Conservation (phyloP, 1,140 invertebrate genomes). For the Eubasilissa regina region DNA sequence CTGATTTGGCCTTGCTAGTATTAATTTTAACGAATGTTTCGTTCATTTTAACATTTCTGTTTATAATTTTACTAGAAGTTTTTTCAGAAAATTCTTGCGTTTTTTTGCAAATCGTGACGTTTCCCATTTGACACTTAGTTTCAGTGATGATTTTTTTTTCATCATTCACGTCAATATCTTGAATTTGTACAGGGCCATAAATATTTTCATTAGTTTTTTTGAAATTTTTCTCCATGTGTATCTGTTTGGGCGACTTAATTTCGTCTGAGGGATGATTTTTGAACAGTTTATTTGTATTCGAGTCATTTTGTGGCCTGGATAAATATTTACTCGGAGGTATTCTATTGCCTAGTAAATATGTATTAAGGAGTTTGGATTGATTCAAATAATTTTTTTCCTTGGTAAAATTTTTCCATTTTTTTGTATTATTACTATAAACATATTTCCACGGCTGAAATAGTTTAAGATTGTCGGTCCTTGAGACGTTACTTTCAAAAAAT, state of each 20-base stretch:
- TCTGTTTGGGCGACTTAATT: no score
- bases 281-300: no score
- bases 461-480: constrained; percentile 21
- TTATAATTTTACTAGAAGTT: not conserved
- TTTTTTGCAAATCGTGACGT: not conserved
- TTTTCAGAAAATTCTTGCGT: not conserved
- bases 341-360: no score
- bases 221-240: no score
- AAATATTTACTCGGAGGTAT: no score
- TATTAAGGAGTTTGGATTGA: not conserved
- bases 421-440: constrained; percentile 45
- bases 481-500: constrained; percentile 5
- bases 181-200: no score
- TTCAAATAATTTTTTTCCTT: not conserved
- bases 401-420: not conserved
- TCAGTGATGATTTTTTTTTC: no score
- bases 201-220: no score
- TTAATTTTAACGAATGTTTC: no score
- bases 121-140: not conserved
- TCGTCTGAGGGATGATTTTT: no score
- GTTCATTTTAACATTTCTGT: not conserved
- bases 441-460: constrained; percentile 47
- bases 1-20: not conserved
- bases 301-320: no score
- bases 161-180: no score